These are phyloP conservation scores for Osedax frankpressi DNA, from an alignment of 2,888 invertebrate genomes.

Conservation along the genomic window DNA sequence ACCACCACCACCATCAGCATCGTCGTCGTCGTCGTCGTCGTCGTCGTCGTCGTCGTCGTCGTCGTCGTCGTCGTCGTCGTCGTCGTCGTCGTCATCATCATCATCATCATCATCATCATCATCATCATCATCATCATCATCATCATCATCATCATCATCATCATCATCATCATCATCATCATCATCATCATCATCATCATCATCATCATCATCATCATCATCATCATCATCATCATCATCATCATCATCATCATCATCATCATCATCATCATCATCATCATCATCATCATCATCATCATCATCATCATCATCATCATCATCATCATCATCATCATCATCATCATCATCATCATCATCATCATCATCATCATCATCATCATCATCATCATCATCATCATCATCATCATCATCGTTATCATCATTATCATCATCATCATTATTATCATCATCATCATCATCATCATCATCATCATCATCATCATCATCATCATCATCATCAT, in stretches of 20 bases:
- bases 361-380: slow-evolving; percentile 31
- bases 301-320: not conserved
- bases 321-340: not conserved
- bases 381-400: slow-evolving; percentile 13
- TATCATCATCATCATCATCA: slow-evolving; percentile 31
- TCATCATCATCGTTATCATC: slow-evolving; percentile 25
- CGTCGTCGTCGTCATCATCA: slow-evolving; percentile 21
- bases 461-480: slow-evolving; percentile 17
- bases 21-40: not conserved
- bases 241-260: slow-evolving; percentile 23
- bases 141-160: slow-evolving; percentile 23
- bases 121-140: slow-evolving; percentile 19
- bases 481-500: slow-evolving; percentile 24
- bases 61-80: slow-evolving; percentile 31
- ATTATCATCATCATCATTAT: not conserved
- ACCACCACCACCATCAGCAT: not conserved
- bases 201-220: slow-evolving; percentile 20
- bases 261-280: slow-evolving; percentile 23
- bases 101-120: slow-evolving; percentile 19
- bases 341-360: not conserved
- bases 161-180: slow-evolving; percentile 22
- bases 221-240: slow-evolving; percentile 23
- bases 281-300: slow-evolving; percentile 29
- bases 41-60: not conserved
- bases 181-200: slow-evolving; percentile 24